These are phyloP conservation scores for Hydrolagus affinis DNA, from an alignment of 2,113 vertebrate species.

Conservation along the genomic window DNA sequence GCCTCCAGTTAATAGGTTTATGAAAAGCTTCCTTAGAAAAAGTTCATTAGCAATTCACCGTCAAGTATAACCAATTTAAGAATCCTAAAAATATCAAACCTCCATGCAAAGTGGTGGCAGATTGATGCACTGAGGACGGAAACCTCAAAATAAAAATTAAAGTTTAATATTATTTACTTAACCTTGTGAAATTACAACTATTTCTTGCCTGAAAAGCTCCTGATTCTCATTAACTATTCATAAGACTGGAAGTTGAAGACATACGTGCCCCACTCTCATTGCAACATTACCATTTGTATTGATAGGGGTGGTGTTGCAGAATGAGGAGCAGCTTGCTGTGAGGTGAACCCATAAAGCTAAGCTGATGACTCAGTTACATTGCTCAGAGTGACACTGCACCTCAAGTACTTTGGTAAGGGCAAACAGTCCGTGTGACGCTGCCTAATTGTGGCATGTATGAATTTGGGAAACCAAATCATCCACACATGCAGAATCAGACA, in stretches of 20 bases:
- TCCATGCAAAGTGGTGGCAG: background rate
- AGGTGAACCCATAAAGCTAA: conserved; percentile 9
- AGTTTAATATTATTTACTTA: conserved; percentile 19
- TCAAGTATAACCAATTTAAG: conserved; percentile 4
- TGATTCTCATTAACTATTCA: conserved; percentile 26
- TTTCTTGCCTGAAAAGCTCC: conserved; percentile 17
- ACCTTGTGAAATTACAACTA: background rate
- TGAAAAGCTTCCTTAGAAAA: background rate
- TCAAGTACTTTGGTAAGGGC: background rate
- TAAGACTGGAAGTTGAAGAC: background rate
- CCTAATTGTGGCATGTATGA: background rate
- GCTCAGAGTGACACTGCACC: background rate
- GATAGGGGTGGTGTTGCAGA: conserved; percentile 3
- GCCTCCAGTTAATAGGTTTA: background rate
- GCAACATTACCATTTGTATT: conserved; percentile 28
- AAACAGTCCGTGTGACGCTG: background rate
- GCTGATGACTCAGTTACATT: conserved; percentile 12
- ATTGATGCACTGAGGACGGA: background rate
- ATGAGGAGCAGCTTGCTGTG: conserved; percentile 6
- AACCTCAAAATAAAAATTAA: background rate
- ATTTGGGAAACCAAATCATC: background rate
- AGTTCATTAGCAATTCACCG: conserved; percentile 3
- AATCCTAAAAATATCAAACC: conserved; percentile 7
- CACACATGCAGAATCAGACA: background rate
- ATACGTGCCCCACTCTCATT: conserved; percentile 21